Conservation (phyloP, 2,888 invertebrate genomes). For the Scaptomyza cyrtandrae region DNA sequence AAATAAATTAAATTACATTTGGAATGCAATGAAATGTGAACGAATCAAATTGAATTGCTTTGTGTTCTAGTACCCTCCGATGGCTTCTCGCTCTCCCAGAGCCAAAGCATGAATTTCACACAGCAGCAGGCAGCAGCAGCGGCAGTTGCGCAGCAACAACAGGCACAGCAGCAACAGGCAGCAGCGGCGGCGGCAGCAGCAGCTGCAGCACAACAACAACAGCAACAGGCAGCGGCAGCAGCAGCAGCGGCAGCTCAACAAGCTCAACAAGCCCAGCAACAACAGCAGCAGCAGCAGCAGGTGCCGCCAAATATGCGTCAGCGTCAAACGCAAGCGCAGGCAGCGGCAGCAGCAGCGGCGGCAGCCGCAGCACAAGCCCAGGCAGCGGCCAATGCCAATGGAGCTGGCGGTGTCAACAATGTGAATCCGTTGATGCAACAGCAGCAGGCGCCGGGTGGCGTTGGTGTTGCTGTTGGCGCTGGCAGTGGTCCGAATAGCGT, state of each 20-base stretch:
- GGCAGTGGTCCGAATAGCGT: slow-evolving; percentile 42
- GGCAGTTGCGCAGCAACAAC: slow-evolving; percentile 85
- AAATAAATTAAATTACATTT: not conserved
- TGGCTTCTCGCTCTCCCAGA: slow-evolving; percentile 91
- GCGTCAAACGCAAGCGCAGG: slow-evolving; percentile 82
- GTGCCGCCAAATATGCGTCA: slow-evolving; percentile 82
- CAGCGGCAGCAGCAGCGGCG: slow-evolving; percentile 84
- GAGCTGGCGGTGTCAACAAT: slow-evolving; percentile 65
- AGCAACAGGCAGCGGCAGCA: slow-evolving; percentile 84
- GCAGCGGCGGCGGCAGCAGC: slow-evolving; percentile 70
- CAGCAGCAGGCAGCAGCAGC: slow-evolving; percentile 85
- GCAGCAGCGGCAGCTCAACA: slow-evolving; percentile 89
- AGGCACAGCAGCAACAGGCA: slow-evolving; percentile 81
- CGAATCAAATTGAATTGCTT: not conserved
- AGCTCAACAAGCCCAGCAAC: slow-evolving; percentile 80
- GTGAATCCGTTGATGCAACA: slow-evolving; percentile 63
- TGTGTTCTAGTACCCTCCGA: slow-evolving; percentile 80
- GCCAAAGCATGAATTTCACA: slow-evolving; percentile 94
- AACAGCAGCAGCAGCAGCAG: slow-evolving; percentile 86
- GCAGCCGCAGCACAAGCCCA: slow-evolving; percentile 83
- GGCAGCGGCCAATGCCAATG: slow-evolving; percentile 83
- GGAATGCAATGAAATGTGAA: too few relatives aligned
- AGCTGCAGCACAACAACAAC: slow-evolving; percentile 88
- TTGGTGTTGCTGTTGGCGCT: slow-evolving; percentile 34
- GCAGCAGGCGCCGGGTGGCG: slow-evolving; percentile 55